Evolutionary conservation across 1,140 invertebrate genomes (phyloP).

Genomic region (Meloidogyne hapla): DNA sequence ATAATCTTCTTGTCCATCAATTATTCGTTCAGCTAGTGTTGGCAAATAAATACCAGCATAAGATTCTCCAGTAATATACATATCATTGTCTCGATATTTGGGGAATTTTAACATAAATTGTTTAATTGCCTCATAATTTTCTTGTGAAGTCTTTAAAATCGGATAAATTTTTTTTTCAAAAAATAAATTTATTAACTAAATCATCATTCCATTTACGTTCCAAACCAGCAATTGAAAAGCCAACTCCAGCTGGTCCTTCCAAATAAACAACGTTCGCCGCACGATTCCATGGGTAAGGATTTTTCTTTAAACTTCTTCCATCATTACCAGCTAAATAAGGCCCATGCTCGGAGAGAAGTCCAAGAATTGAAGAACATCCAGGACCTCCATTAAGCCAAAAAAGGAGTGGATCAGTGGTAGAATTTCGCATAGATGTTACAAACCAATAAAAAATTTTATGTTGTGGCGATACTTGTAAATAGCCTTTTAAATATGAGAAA

Average conservation of each 20-base stretch:
- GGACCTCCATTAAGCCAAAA: constrained; percentile 65
- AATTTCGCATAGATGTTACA: constrained; percentile 67
- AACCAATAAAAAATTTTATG: constrained; percentile 65
- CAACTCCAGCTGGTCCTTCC: constrained; percentile 69
- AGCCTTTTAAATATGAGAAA: constrained; percentile 36
- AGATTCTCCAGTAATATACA: constrained; percentile 68
- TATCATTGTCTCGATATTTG: constrained; percentile 65
- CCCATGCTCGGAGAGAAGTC: constrained; percentile 69
- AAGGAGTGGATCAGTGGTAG: constrained; percentile 67
- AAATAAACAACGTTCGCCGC: constrained; percentile 62
- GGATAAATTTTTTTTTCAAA: not conserved
- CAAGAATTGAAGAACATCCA: constrained; percentile 68
- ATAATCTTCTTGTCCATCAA: constrained; percentile 64
- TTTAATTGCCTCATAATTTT: constrained; percentile 68
- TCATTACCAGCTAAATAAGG: constrained; percentile 65
- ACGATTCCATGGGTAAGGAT: constrained; percentile 65
- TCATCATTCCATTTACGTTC: constrained; percentile 11
- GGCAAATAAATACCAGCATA: constrained; percentile 67
- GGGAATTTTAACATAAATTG: constrained; percentile 69
- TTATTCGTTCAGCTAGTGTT: constrained; percentile 67
- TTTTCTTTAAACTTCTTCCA: constrained; percentile 50
- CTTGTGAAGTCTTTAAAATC: constrained; percentile 56
- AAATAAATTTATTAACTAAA: constrained; percentile 9
- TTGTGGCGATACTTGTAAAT: constrained; percentile 54
- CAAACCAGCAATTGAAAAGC: constrained; percentile 67